Conservation (phyloP, 1,140 invertebrate species). For the Aethina tumida region DNA sequence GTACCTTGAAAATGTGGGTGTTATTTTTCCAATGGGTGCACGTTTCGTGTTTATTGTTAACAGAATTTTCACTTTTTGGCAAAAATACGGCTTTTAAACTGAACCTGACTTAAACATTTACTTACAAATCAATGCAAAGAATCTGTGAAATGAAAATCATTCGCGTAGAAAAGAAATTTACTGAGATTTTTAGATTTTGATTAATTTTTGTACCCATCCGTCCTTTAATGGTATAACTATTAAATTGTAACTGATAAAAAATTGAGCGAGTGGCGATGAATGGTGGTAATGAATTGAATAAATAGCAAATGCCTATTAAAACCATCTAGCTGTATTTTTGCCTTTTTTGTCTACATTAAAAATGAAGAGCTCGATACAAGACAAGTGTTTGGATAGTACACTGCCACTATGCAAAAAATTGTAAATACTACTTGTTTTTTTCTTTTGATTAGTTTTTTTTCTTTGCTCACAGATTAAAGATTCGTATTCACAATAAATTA, state of each 20-base stretch:
- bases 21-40: slow-evolving; percentile 3
- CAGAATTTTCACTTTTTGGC: slow-evolving; percentile 16
- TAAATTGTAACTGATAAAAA: slow-evolving; percentile 11
- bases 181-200: no score
- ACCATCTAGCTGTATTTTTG: slow-evolving; percentile 32
- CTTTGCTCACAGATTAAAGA: slow-evolving; percentile 26
- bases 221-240: slow-evolving; percentile 20
- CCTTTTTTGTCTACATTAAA: slow-evolving; percentile 23
- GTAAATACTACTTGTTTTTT: slow-evolving; percentile 23
- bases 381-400: slow-evolving; percentile 24
- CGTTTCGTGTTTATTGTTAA: slow-evolving; percentile 1
- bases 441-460: slow-evolving; percentile 30
- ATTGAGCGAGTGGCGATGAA: background rate
- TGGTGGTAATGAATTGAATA: background rate
- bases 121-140: no score
- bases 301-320: background rate
- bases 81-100: slow-evolving; percentile 32
- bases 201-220: slow-evolving; percentile 20
- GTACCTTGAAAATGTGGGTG: no score
- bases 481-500: no score
- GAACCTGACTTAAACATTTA: no score
- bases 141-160: no score
- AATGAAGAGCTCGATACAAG: slow-evolving; percentile 16
- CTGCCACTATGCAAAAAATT: slow-evolving; percentile 29
- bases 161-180: no score